Conservation (phyloP, 2,113 vertebrate species). For the Nibea coibor region DNA sequence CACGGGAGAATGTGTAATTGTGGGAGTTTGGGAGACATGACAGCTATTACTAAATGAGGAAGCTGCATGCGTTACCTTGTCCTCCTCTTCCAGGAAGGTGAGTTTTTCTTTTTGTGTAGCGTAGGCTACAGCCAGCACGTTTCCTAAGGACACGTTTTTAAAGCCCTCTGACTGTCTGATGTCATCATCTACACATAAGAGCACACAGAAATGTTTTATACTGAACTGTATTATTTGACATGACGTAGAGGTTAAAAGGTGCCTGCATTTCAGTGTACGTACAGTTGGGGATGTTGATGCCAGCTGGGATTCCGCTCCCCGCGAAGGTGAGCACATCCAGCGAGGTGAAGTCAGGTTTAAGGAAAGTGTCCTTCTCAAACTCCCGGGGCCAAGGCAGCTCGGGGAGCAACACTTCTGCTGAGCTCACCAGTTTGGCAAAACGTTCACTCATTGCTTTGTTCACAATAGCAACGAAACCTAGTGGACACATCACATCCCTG, state of each 20-base stretch:
- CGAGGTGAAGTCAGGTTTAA: slow-evolving; percentile 93
- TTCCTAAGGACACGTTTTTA: slow-evolving; percentile 93
- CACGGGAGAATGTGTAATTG: neutral
- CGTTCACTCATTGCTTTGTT: slow-evolving; percentile 94
- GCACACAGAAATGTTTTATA: slow-evolving; percentile 6
- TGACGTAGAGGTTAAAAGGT: neutral
- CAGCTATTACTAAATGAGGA: neutral
- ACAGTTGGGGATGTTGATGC: slow-evolving; percentile 97
- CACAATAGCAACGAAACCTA: slow-evolving; percentile 93
- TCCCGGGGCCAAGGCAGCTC: slow-evolving; percentile 90
- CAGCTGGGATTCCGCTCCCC: slow-evolving; percentile 92
- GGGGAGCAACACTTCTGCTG: slow-evolving; percentile 88
- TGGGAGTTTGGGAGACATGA: neutral
- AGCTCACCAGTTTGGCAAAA: slow-evolving; percentile 88
- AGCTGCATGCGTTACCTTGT: slow-evolving; percentile 83
- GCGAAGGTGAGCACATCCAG: slow-evolving; percentile 93
- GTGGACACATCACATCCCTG: neutral
- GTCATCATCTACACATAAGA: slow-evolving; percentile 86
- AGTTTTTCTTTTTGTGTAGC: slow-evolving; percentile 89
- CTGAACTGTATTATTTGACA: neutral
- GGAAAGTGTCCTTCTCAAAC: slow-evolving; percentile 93
- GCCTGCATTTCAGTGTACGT: neutral
- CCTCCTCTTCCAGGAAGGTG: slow-evolving; percentile 89
- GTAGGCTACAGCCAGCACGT: slow-evolving; percentile 90
- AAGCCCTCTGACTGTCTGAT: slow-evolving; percentile 92